These are phyloP conservation scores for Eclectus roratus DNA, from an alignment of 2,113 vertebrate genomes.

Conservation along the genomic window DNA sequence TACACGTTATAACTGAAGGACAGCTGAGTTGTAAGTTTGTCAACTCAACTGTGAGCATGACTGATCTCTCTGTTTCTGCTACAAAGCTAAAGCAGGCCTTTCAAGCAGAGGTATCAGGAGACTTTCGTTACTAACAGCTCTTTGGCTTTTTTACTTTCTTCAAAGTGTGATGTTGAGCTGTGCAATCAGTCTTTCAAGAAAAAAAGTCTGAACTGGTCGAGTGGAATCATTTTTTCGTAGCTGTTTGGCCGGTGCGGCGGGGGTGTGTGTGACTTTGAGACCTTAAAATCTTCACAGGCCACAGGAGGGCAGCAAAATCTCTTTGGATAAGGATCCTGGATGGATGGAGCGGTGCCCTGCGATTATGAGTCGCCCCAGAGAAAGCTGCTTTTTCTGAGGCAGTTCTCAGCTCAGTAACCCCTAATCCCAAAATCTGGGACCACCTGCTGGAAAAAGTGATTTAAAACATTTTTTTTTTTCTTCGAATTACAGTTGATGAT, in stretches of 20 bases:
- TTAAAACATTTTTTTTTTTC: background rate
- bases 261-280: background rate
- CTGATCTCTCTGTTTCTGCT: background rate
- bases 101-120: background rate
- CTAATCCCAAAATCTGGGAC: background rate
- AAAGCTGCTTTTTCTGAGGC: background rate
- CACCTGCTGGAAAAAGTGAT: background rate
- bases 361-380: background rate
- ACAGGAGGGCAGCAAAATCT: constrained; percentile 60
- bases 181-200: background rate
- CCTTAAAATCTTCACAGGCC: background rate
- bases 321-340: background rate
- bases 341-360: background rate
- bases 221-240: background rate
- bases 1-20: background rate
- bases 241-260: background rate
- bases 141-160: background rate
- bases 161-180: background rate
- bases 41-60: background rate
- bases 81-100: background rate
- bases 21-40: background rate
- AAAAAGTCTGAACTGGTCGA: background rate
- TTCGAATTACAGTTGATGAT: background rate
- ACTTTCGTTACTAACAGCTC: background rate
- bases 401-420: background rate